Percentiles rank a stretch among this genome's conserved stretches.
phyloP scores from a whole-genome alignment of 1,140 invertebrate species.

The Panagrolaimus sp. region DNA sequence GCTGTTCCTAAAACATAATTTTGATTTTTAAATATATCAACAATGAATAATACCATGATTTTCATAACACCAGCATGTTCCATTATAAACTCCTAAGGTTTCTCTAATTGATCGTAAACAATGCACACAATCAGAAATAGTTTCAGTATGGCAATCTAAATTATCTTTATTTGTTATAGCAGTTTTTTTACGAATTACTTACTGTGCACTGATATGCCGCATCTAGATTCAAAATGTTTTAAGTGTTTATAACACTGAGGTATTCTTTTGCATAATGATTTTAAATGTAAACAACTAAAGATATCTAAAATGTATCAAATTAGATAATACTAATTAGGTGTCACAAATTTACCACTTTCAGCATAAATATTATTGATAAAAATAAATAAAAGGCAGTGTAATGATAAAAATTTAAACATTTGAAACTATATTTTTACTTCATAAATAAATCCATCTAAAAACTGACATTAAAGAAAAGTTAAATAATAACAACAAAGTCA shows the following conservation, averaged over 20 bases:
- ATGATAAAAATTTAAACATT: too few species aligned
- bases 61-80: conserved; percentile 11
- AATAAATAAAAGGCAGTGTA: too few species aligned
- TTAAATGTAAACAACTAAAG: conserved; percentile 6
- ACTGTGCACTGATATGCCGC: conserved; percentile 9
- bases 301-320: background rate
- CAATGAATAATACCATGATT: background rate
- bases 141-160: conserved; percentile 3
- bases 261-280: background rate
- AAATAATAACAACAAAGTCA: too few species aligned
- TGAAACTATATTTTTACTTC: too few species aligned
- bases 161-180: background rate
- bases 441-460: too few species aligned
- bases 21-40: background rate
- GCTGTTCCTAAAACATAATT: conserved; percentile 4
- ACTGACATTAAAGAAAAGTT: too few species aligned
- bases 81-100: conserved; percentile 5
- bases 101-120: conserved; percentile 2
- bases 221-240: conserved; percentile 6
- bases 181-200: background rate
- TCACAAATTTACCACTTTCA: too few species aligned
- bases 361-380: too few species aligned
- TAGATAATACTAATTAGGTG: too few species aligned
- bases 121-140: conserved; percentile 3
- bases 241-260: conserved; percentile 1